Evolutionary conservation across 2,888 invertebrate species (phyloP), one percentile per base, ranked within the genome.

Genomic region (Galeopsomyia nigrocyanea): DNA sequence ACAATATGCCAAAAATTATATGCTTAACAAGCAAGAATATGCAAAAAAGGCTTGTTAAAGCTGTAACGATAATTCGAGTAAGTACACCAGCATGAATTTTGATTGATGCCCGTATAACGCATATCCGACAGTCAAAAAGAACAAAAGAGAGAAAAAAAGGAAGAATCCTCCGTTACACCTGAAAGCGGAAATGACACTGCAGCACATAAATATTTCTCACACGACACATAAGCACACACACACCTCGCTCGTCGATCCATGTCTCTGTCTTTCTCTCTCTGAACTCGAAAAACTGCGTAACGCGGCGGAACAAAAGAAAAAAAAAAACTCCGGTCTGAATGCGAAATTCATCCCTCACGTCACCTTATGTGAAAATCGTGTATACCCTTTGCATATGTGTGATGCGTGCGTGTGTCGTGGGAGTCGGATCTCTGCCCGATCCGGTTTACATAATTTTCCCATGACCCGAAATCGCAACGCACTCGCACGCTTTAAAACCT

Each of bases 401-500:
- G 55, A 49, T 53, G 39, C 17, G 47, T 17, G 17, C 17, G 26
- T 22, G 51, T 46, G 62, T 62, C 67, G 65, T 68, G 72, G 64
- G 71, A 72, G 73, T 71, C 61, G 58, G 31, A 47, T 46, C 71
- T 26, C 3, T 5, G 3, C 26, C 26, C 73, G 72, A 70, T 70
- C 69, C 75, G 78, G 79, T 82, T 82, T 82, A 79, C 81, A 82
- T 82, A 82, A 83, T 82, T 82, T 77, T 82, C 71, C 74, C 70
- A 69, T 73, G 73, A 69, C 46, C 57, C 53, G 57, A 19, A 3
- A 16, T 22, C 17, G 10, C 21, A 19, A 17, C 39, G 58, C 58
- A 17, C 22, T 50, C 50, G 31, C 39, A 39, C 39, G 39, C 39
- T 39, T 39, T 39, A 39, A 39, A 39, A 39, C 39, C 39, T 39